Evolutionary conservation across 2,797 vertebrate species (phyloP).

Genomic region (Octomys mimax): DNA sequence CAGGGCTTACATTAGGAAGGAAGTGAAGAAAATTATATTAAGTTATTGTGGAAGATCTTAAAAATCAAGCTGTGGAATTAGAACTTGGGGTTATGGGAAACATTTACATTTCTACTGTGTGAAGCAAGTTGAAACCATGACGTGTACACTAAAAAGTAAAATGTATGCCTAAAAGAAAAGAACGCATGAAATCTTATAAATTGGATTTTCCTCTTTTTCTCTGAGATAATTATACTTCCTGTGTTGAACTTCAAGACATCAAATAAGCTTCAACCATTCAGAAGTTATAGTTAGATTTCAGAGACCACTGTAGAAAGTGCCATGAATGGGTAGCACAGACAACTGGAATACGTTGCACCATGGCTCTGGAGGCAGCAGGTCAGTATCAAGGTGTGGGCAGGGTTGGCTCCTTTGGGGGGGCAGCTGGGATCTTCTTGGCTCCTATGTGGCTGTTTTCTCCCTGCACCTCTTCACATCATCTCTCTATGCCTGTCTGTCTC

Average conservation of each 20-base stretch:
- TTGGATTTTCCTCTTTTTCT: slow-evolving; percentile 35
- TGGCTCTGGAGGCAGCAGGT: neutral
- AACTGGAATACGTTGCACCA: neutral
- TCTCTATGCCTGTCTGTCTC: neutral
- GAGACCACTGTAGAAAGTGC: neutral
- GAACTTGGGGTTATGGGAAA: neutral
- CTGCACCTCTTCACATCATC: neutral
- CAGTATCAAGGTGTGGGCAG: neutral
- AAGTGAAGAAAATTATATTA: neutral
- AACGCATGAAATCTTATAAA: neutral
- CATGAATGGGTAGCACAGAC: neutral
- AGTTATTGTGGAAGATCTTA: neutral
- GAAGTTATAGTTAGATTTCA: neutral
- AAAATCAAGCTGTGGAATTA: neutral
- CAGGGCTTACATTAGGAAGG: neutral
- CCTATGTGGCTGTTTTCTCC: neutral
- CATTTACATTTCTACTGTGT: neutral
- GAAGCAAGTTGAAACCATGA: neutral
- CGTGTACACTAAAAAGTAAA: neutral
- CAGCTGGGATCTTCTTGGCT: neutral
- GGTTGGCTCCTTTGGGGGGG: neutral
- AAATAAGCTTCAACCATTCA: slow-evolving; percentile 34
- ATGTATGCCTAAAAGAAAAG: neutral
- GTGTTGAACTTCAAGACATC: slow-evolving; percentile 35
- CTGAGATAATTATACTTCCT: neutral